These are phyloP conservation scores for Leptinotarsa undecemlineata DNA, from an alignment of 1,140 invertebrate genomes.

Conservation along the genomic window DNA sequence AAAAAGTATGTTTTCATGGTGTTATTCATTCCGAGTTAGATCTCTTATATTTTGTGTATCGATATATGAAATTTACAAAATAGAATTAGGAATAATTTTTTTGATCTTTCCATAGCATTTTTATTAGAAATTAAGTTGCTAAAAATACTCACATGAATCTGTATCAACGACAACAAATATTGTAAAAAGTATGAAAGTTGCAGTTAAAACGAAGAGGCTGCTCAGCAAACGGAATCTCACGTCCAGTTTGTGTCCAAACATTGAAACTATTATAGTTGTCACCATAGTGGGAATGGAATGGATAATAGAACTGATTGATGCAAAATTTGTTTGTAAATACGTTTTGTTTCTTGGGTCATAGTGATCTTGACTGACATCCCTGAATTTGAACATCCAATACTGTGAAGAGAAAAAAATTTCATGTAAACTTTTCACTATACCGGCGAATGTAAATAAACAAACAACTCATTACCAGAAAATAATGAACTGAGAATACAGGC, in stretches of 20 bases:
- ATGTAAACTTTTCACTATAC: too few species aligned
- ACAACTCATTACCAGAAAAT: too few species aligned
- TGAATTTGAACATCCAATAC: slow-evolving; percentile 30
- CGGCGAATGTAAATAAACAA: too few species aligned
- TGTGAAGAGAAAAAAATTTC: background rate
- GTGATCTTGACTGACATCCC: slow-evolving; percentile 8
- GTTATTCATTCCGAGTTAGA: too few species aligned
- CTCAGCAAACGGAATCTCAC: background rate
- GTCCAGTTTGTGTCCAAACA: slow-evolving; percentile 9
- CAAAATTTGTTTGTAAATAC: slow-evolving; percentile 13
- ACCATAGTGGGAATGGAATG: background rate
- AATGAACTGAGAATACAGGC: too few species aligned
- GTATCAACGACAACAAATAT: slow-evolving; percentile 19
- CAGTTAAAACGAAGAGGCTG: background rate
- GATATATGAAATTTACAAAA: too few species aligned
- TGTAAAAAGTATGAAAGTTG: background rate
- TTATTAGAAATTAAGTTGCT: too few species aligned
- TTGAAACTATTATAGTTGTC: background rate
- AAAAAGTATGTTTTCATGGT: too few species aligned
- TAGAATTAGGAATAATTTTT: too few species aligned
- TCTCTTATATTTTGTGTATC: too few species aligned
- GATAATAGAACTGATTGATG: background rate
- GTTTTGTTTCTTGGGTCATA: slow-evolving; percentile 12
- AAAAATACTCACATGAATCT: slow-evolving; percentile 25
- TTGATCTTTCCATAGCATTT: too few species aligned